These are phyloP conservation scores for Nesoenas mayeri DNA, from an alignment of 2,113 vertebrate species.

Conservation along the genomic window DNA sequence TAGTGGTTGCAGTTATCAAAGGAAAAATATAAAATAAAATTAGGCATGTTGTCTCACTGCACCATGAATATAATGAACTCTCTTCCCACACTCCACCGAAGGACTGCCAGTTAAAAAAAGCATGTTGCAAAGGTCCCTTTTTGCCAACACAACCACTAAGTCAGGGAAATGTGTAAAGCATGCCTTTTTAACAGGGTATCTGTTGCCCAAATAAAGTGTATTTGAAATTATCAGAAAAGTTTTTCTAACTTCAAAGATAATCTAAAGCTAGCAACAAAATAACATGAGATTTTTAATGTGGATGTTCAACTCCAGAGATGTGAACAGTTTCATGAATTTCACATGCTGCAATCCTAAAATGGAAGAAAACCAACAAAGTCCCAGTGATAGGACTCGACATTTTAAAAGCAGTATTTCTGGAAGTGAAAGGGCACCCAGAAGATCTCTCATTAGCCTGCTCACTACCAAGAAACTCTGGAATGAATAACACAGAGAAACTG, in stretches of 20 bases:
- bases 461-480: not conserved
- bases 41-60: not conserved
- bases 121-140: not conserved
- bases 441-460: not conserved
- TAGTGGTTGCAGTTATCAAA: not conserved
- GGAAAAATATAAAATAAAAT: not conserved
- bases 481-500: slow-evolving; percentile 4
- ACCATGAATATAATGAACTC: not conserved
- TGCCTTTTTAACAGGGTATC: not conserved
- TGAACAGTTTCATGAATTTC: not conserved
- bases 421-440: not conserved
- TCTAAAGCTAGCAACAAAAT: not conserved
- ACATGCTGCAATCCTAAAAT: not conserved
- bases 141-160: not conserved
- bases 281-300: not conserved
- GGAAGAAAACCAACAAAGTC: not conserved
- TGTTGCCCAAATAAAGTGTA: not conserved
- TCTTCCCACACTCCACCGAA: not conserved
- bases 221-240: not conserved
- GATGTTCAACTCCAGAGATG: not conserved
- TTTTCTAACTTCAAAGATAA: not conserved
- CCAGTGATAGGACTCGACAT: not conserved
- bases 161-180: not conserved
- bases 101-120: not conserved
- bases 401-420: slow-evolving; percentile 41